phyloP scores from a whole-genome alignment of 2,888 invertebrate genomes.

The Ashinkailepas kermadecensis region DNA sequence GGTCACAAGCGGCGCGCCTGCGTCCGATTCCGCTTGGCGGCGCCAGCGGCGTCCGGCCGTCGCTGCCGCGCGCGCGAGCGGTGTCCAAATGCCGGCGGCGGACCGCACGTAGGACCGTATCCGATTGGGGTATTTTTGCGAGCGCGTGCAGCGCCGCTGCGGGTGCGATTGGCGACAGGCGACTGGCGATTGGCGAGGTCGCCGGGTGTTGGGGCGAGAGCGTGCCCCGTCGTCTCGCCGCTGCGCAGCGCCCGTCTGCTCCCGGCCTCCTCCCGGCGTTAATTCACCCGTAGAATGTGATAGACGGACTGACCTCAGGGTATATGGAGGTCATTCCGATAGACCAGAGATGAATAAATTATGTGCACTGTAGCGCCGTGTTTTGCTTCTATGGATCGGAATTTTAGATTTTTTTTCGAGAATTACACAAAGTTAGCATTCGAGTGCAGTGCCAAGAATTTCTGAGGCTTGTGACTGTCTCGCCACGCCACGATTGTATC shows the following conservation, averaged over 20 bases:
- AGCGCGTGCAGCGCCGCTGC: neutral
- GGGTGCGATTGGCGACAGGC: neutral
- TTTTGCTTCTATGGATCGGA: too few species aligned
- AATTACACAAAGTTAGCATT: too few species aligned
- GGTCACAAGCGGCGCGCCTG: neutral
- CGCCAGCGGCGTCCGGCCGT: neutral
- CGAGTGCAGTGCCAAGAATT: too few species aligned
- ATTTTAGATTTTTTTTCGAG: too few species aligned
- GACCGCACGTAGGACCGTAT: neutral
- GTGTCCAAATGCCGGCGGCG: too few species aligned
- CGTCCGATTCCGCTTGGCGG: neutral
- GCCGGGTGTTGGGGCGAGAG: neutral
- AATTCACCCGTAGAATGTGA: conserved; percentile 18
- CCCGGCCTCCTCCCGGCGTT: neutral
- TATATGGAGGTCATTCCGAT: conserved; percentile 19
- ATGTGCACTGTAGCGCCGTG: conserved; percentile 1
- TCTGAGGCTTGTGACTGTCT: too few species aligned
- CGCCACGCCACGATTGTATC: too few species aligned
- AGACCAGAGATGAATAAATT: conserved; percentile 19
- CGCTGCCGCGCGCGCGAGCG: neutral
- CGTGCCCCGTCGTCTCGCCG: neutral
- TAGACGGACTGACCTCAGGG: conserved; percentile 23
- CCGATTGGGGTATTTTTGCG: neutral
- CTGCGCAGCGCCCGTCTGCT: neutral
- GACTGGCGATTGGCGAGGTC: neutral